Percentiles rank a stretch among this genome's conserved stretches.
Conservation (phyloP, 2,113 vertebrate species). For the Rhineura floridana region DNA sequence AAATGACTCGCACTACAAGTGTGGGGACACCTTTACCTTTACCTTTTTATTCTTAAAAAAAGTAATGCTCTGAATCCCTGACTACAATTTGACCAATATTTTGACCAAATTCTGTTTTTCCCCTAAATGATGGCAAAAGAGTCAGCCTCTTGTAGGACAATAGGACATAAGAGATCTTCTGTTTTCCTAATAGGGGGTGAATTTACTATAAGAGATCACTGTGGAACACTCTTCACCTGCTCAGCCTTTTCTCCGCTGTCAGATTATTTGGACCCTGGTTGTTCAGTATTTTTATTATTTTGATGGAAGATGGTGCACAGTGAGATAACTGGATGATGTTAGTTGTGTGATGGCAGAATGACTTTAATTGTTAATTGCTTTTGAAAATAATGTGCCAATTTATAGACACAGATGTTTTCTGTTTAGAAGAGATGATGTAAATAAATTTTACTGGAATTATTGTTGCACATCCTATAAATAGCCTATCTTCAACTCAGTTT, state of each 20-base stretch:
- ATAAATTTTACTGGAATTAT: slow-evolving; percentile 17
- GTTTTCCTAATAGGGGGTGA: not conserved
- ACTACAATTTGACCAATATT: not conserved
- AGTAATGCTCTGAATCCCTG: not conserved
- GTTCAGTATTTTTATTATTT: not conserved
- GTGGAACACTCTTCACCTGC: not conserved
- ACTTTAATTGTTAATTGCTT: slow-evolving; percentile 4
- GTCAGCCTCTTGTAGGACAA: not conserved
- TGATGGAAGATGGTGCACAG: not conserved
- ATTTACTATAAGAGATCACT: not conserved
- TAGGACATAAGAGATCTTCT: not conserved
- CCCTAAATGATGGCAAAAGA: not conserved
- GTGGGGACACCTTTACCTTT: too few relatives aligned
- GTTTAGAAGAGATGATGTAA: slow-evolving; percentile 45
- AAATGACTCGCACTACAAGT: too few relatives aligned
- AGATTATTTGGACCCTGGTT: not conserved
- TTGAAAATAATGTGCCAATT: slow-evolving; percentile 50
- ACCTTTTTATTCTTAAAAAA: not conserved
- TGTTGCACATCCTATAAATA: slow-evolving; percentile 6
- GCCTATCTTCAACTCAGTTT: slow-evolving; percentile 22
- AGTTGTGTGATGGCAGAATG: slow-evolving; percentile 40
- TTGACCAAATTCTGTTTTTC: not conserved
- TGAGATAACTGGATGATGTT: not conserved
- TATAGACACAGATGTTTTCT: slow-evolving; percentile 44
- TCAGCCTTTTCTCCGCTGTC: not conserved